Conservation (phyloP, 2,797 vertebrate genomes). For the Bradypodion pumilum region DNA sequence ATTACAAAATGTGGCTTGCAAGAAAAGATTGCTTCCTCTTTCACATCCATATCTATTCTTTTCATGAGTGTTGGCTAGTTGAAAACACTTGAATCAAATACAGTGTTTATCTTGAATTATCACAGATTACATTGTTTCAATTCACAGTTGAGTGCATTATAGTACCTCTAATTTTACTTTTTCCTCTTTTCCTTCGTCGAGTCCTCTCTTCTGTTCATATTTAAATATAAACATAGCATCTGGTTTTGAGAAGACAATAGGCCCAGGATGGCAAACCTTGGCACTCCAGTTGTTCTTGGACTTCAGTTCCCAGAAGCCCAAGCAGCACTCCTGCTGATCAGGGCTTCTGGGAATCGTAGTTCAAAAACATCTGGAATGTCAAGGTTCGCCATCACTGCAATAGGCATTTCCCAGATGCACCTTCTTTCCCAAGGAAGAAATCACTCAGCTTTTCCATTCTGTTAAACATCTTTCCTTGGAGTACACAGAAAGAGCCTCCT, state of each 20-base stretch:
- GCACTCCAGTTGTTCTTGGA: too few species aligned
- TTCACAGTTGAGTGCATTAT: background rate
- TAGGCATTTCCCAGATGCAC: background rate
- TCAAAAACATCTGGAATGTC: too few species aligned
- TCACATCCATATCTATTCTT: background rate
- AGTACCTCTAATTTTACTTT: too few species aligned
- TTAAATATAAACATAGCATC: background rate
- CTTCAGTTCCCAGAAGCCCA: too few species aligned
- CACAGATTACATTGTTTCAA: background rate
- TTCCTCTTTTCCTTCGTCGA: too few species aligned
- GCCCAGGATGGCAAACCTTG: too few species aligned
- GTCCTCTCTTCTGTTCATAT: background rate
- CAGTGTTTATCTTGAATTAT: background rate
- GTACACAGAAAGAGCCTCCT: too few species aligned
- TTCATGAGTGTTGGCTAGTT: background rate
- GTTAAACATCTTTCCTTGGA: background rate
- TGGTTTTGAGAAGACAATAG: background rate
- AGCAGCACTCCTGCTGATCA: too few species aligned
- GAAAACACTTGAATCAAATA: background rate
- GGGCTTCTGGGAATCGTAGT: too few species aligned
- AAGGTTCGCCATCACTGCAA: too few species aligned
- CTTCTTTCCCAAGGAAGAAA: background rate
- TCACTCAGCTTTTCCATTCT: background rate
- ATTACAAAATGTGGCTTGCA: background rate
- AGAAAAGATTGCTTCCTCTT: background rate